These are phyloP conservation scores for Tapirus terrestris DNA, from an alignment of 2,113 vertebrate species.

Conservation along the genomic window DNA sequence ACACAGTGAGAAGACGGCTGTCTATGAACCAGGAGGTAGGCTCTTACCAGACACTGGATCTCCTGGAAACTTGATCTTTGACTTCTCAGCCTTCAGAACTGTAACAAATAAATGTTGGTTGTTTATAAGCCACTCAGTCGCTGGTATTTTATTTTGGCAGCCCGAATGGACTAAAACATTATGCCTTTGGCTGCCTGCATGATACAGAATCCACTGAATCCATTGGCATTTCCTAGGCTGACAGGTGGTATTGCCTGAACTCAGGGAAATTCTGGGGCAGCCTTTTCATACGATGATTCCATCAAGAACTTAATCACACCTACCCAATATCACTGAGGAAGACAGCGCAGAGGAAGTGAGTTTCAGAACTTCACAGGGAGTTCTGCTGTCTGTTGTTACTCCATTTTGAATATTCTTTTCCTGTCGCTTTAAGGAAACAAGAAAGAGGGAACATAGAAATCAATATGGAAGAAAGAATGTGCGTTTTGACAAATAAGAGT, in stretches of 20 bases:
- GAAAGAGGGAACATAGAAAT: not conserved
- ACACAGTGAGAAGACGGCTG: not conserved
- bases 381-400: not conserved
- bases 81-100: not conserved
- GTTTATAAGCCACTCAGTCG: not conserved
- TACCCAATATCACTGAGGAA: not conserved
- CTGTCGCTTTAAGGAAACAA: not conserved
- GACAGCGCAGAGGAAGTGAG: not conserved
- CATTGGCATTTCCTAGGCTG: not conserved
- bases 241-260: not conserved
- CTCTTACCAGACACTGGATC: not conserved
- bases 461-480: not conserved
- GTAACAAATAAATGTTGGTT: not conserved
- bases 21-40: not conserved
- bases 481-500: not conserved
- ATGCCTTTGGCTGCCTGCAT: not conserved
- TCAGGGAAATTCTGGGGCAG: not conserved
- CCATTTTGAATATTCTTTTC: not conserved
- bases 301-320: not conserved
- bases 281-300: not conserved
- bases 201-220: not conserved
- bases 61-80: not conserved
- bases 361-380: not conserved
- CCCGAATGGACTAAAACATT: not conserved
- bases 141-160: not conserved